Base-by-base conservation (phyloP, 1,140 invertebrate genomes). In the Pteromalus puparum region DNA sequence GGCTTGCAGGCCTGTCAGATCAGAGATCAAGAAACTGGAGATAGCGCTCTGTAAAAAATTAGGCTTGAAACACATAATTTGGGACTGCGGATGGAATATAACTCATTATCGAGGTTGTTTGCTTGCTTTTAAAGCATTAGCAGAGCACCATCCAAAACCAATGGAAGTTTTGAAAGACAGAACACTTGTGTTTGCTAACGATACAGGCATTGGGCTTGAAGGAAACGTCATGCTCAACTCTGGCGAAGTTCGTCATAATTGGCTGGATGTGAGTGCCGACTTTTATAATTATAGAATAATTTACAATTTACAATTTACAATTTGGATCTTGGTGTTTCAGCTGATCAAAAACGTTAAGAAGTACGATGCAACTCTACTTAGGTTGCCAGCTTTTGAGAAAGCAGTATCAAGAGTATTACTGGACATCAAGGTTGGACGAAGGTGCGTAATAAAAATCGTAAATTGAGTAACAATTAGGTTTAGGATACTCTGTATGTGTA, bases 71-170 rank as follows among this genome's bases (percentile, higher is more conserved):
- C 93, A 95, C 84, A 93, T 97, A 0, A 90, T 94, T 42, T 97
- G 96, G 94, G 97, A 98, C 85, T 97, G 96, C 90, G 97, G 97
- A 18, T 98, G 97, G 97, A 97, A 98, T 89, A 95, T 96, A 30
- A 95, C 96, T 85, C 97, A 98, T 90, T 97, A 97, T 88, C 94
- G 97, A 86, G 97, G 97, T 24, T 97, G 97, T 88, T 92, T 98
- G 1, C 95, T 96, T 89, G 97, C 96, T 87, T 95, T 97, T 70
- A 94, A 95, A 79, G 94, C 95, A 5, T 91, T 98, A 24, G 93
- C 95, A 1, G 92, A 94, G 76, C 96, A 97, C 87, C 96, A 97
- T 93, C 92, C 95, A 0, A 93, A 95, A 72, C 91, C 94, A 81
- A 95, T 97, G 95, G 82, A 91, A n/a, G 92, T 95, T 83, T 92